A percentile compares a stretch with the other conserved stretches of the same genome.
Evolutionary conservation across 2,113 vertebrate genomes (phyloP).

Genomic region (Noturus placidus): DNA sequence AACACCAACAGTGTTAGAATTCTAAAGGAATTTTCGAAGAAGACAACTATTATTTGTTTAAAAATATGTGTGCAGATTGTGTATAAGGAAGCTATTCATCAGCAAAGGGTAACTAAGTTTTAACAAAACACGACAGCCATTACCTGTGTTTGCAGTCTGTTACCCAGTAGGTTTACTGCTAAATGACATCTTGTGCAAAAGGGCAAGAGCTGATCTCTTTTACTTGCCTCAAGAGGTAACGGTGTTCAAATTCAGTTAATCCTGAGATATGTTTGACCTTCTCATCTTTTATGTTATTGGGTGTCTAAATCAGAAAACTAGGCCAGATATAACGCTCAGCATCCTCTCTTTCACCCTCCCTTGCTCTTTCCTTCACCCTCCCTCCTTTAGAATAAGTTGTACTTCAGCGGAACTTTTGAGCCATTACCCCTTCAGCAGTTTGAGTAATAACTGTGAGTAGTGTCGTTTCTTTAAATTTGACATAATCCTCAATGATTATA

Average conservation of each 20-base stretch:
- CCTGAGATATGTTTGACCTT: slow-evolving; percentile 35
- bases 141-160: neutral
- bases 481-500: neutral
- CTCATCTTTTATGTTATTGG: slow-evolving; percentile 10
- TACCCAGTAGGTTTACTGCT: neutral
- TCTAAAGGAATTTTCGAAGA: neutral
- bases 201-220: slow-evolving; percentile 11
- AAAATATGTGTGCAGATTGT: neutral
- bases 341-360: neutral
- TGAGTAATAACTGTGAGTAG: neutral
- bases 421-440: neutral
- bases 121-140: neutral
- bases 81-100: neutral
- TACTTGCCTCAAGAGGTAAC: slow-evolving; percentile 35
- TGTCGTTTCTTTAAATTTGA: neutral
- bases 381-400: neutral
- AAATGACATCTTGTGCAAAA: slow-evolving; percentile 25
- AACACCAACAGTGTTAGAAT: neutral
- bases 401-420: neutral
- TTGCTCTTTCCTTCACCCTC: no score
- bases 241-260: slow-evolving; percentile 19
- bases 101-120: neutral
- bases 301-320: slow-evolving; percentile 33
- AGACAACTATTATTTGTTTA: neutral
- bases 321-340: neutral